A percentile compares a stretch with the other conserved stretches of the same genome.
These are phyloP conservation scores for Drosophila nr. fundita DNA, from an alignment of 2,888 invertebrate species.

Conservation along the genomic window DNA sequence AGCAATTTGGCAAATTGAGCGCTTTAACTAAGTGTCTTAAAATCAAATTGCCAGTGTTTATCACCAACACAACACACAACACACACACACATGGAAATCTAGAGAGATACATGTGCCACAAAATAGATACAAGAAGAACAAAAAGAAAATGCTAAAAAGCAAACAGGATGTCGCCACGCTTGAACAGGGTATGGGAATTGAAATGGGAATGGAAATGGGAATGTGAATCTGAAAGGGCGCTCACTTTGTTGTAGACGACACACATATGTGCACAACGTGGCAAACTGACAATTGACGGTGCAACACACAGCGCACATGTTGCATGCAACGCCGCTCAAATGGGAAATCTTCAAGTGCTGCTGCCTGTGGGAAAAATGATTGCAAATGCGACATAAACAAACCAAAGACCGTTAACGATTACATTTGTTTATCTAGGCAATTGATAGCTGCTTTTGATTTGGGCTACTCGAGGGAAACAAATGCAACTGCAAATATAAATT, in stretches of 20 bases:
- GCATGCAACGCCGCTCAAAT: constrained; percentile 13
- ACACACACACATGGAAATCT: constrained; percentile 10
- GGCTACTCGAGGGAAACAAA: constrained; percentile 1
- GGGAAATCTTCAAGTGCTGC: constrained; percentile 40
- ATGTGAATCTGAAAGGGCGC: constrained; percentile 38
- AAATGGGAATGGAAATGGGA: constrained; percentile 4
- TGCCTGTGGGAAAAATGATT: constrained; percentile 55
- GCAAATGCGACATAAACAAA: constrained; percentile 40
- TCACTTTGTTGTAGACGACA: constrained; percentile 25
- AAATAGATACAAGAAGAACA: constrained; percentile 42
- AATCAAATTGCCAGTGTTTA: constrained; percentile 44
- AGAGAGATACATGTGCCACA: constrained; percentile 49
- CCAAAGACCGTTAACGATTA: constrained; percentile 13
- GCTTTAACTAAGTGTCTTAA: constrained; percentile 26
- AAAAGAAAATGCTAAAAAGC: constrained; percentile 54
- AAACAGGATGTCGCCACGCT: constrained; percentile 78
- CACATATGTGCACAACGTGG: constrained; percentile 75
- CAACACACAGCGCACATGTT: constrained; percentile 29
- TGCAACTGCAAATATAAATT: constrained; percentile 3
- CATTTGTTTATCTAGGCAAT: constrained; percentile 33
- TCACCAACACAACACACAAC: constrained; percentile 1
- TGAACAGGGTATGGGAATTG: constrained; percentile 42
- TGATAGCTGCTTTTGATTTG: constrained; percentile 16
- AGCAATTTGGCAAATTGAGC: constrained; percentile 58
- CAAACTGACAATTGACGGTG: constrained; percentile 37